Evolutionary conservation across 2,888 invertebrate genomes (phyloP), one percentile per base, ranked within the genome.

Genomic region (Sphaeridia pumilis): DNA sequence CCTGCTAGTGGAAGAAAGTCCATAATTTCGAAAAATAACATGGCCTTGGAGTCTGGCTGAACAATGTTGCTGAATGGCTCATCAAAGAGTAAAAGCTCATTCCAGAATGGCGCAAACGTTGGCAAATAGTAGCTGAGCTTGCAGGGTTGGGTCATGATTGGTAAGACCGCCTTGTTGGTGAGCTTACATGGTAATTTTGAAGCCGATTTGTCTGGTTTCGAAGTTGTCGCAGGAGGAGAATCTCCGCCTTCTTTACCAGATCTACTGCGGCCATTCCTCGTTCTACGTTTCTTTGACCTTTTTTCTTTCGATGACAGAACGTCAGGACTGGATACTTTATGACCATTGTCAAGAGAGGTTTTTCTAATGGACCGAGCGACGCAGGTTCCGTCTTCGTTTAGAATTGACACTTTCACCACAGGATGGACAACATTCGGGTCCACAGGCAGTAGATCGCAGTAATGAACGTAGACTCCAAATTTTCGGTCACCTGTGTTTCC

Each of bases 1-100:
- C 67, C 62, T 42, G 67, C 68, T 67, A 72, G 71, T 35, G 71
- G 72, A 21, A 73, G 69, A 67, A 73, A 73, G 65, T 76, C 75
- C 56, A 75, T 62, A 28, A 77, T 58, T 66, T 77, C 76, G 69
- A 78, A 76, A 56, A 78, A 70, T 2, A 77, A 52, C 10, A 77
- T 65, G 2, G 71, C 69, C 55, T 69, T 69, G 2, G 71, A 68
- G 14, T 71, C 66, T 10, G 68, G 61, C 48, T 69, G 67, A 4
- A 70, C 62, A 47, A 77, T 70, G 60, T 71, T 69, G 46, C 71
- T 66, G 55, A 70, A 71, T 44, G 73, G 75, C 66, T 81, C 78
- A 66, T 80, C 78, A 60, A 82, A 76, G 31, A 81, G 67, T 5
- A 83, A 65, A 44, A 77, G 70, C 67, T 83, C 82, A 66, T 83